Base-by-base conservation (phyloP, 2,113 vertebrate species). In the Grammomys surdaster region DNA sequence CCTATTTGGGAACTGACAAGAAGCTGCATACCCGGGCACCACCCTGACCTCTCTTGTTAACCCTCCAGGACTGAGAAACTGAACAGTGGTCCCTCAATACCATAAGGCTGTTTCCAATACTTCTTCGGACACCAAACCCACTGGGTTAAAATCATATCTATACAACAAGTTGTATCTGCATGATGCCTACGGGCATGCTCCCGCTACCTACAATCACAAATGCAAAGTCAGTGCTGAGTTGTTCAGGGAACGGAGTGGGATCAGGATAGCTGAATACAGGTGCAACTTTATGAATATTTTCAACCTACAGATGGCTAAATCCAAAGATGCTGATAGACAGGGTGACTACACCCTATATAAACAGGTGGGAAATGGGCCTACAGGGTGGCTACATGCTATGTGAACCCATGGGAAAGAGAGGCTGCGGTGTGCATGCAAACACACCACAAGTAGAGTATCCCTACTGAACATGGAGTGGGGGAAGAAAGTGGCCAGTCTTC, bases 381-480 rank as follows among this genome's bases (percentile, higher is more conserved):
- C 26, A 46, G 28, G 51, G 9, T 26, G 8, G 14, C 4, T 17
- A 3, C 28, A 70, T 19, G 0, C 72, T 40, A 11, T 22, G 72
- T 43, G n/a, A 24, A 10, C 72, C 19, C 1, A 1, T 73, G 40
- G 11, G 73, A 46, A 75, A 43, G 22, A 43, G 73, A 43, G 73
- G 40, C 22, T 13, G 26, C 7, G 0, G 13, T 14, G 3, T 7
- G 1, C 22, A 19, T 2, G 28, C 48, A 17, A 3, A n/a, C 33
- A 43, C 56, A 12, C 16, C 0, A 48, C 2, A 0, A 1, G 4
- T 4, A 13, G 7, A 22, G 31, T 6, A 22, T n/a, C 24, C 3
- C n/a, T 46, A 26, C 28, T 0, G 14, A 11, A 56, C 0, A 1
- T 11, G 3, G 1, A 0, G 0, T 0, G n/a, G 33, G 4, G 33